phyloP scores from a whole-genome alignment of 2,113 vertebrate genomes.

The Ibidorhyncha struthersii region DNA sequence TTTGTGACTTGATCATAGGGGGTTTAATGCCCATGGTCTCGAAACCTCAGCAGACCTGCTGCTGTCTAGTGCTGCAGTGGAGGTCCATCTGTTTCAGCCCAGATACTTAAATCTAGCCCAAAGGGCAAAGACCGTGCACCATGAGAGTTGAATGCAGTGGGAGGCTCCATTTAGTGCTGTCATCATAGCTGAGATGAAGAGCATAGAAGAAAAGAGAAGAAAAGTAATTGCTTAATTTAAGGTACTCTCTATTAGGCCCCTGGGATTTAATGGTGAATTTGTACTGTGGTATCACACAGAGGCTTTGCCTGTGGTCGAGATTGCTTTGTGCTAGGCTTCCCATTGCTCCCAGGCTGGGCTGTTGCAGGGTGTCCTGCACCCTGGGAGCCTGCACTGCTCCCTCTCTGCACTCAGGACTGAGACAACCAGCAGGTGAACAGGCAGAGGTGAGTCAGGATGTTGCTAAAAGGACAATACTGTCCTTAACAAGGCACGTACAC shows the following conservation, averaged over 20 bases:
- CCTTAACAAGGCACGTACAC: rapidly evolving
- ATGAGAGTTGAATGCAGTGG: rapidly evolving
- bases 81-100: background rate
- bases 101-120: background rate
- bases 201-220: background rate
- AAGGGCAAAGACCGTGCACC: background rate
- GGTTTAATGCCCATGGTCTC: background rate
- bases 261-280: background rate
- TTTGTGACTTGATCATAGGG: background rate
- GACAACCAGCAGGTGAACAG: background rate
- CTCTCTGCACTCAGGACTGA: background rate
- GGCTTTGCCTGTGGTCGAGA: background rate
- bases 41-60: background rate
- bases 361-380: background rate
- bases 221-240: background rate
- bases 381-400: background rate
- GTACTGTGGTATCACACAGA: background rate
- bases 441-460: background rate
- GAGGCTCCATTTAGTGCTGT: background rate
- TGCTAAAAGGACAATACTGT: background rate
- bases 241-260: background rate
- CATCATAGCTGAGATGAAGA: background rate
- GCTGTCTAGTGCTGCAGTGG: background rate
- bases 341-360: background rate
- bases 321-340: background rate